Evolutionary conservation across 2,888 invertebrate species (phyloP), one percentile per base, ranked within the genome.

Genomic region (Raillietiella orientalis): DNA sequence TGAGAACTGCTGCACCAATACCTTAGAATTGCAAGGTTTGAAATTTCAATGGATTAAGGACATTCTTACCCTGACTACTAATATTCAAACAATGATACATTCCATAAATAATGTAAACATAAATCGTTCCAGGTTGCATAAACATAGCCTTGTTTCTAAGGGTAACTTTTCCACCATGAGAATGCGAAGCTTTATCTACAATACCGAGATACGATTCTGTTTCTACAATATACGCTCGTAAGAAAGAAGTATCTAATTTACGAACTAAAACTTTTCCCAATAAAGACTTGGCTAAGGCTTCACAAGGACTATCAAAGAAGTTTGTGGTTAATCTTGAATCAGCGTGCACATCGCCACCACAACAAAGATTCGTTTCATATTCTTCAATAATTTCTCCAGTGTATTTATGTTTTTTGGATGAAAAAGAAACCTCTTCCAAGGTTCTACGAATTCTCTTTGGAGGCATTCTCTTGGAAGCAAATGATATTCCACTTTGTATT

Each of bases 31-130:
- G n/a, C n/a, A n/a, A n/a, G n/a, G n/a, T n/a, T n/a, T n/a, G n/a
- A n/a, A n/a, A n/a, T n/a, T n/a, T n/a, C 17, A n/a, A 19, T n/a
- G n/a, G n/a, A n/a, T n/a, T n/a, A 19, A 8, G 19, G n/a, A 19
- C 6, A n/a, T 16, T 10, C 34, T 33, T 37, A 59, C 60, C 59
- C 45, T 46, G 41, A 35, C 61, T 58, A 16, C 66, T 65, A 31
- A 69, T 59, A 41, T 69, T 69, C 37, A 67, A 56, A 39, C 66
- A 66, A 37, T 58, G 52, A 37, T 67, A 66, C 58, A 65, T 62
- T 33, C 67, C 66, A 39, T 67, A 67, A 2, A 64, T 66, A 36
- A 59, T 49, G 36, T 67, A 66, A 3, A 69, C 61, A 41, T 61
- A 67, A 14, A 56, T 50, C 6, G 66, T 66, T 10, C 66, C 66